These are phyloP conservation scores for Zosterops borbonicus DNA, from an alignment of 2,113 vertebrate genomes.

Conservation along the genomic window DNA sequence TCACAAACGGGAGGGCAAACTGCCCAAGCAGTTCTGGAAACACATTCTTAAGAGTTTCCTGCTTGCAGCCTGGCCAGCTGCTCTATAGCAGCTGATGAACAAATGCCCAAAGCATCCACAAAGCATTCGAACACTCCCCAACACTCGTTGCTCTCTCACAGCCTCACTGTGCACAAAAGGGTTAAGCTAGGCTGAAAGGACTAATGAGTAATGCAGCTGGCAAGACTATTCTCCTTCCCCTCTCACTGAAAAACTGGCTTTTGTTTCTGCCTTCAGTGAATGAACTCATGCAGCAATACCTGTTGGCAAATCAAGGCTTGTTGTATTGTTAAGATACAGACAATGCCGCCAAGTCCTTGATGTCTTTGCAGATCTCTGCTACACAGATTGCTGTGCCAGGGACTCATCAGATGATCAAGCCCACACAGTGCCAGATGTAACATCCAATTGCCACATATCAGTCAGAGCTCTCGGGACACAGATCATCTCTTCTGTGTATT, in stretches of 20 bases:
- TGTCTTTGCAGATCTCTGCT: constrained; percentile 62
- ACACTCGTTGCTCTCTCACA: not conserved
- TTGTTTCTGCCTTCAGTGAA: constrained; percentile 43
- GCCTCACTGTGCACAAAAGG: not conserved
- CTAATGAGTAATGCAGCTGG: constrained; percentile 9
- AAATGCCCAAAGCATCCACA: constrained; percentile 43
- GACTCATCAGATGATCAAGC: constrained; percentile 31
- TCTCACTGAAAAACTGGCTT: constrained; percentile 39
- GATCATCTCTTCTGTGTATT: not conserved
- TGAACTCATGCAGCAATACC: constrained; percentile 43
- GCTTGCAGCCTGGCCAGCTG: not conserved
- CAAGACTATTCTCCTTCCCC: not conserved
- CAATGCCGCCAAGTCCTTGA: constrained; percentile 60
- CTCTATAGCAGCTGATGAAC: constrained; percentile 34
- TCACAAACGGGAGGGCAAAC: not conserved
- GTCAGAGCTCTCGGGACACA: not conserved
- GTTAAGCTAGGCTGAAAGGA: constrained; percentile 34
- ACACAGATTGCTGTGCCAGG: not conserved
- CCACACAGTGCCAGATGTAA: constrained; percentile 18
- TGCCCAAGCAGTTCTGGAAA: constrained; percentile 20
- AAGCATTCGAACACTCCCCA: not conserved
- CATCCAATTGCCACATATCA: not conserved
- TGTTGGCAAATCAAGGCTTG: constrained; percentile 68
- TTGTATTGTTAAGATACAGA: constrained; percentile 45
- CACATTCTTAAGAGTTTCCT: constrained; percentile 15